Base-by-base conservation (phyloP, 2,113 vertebrate species). In the Takifugu bimaculatus region DNA sequence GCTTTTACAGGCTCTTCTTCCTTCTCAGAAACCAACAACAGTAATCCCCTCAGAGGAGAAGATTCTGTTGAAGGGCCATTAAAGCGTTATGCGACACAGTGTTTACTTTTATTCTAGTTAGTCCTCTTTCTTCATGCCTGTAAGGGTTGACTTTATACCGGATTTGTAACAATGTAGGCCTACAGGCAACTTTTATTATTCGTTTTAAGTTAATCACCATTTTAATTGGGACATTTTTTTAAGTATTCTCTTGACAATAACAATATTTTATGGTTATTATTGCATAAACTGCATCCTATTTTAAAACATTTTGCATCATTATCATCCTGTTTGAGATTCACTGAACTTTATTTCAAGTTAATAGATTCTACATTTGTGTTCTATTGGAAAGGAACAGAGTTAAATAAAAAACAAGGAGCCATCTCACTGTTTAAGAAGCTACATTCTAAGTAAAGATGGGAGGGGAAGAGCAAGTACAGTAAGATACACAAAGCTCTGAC, bases 81-180 rank as follows among this genome's bases (percentile, higher is more conserved):
- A 73, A 6, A 49, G 6, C 42, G 27, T 54, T 35, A 60, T 55
- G 48, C 62, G 15, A 67, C 28, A 1, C 26, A 25, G n/a, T 80
- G 56, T 88, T 84, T 77, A 50, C 77, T 82, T 72, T 78, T 58
- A 64, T 85, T 85, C 82, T 71, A 63, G 82, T 85, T 73, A 43
- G 59, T 65, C 82, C 71, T 83, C 78, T 69, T 82, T 43, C 44
- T 2, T 5, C 26, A 9, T 26, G 61, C 71, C 75, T 68, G 55
- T 27, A 52, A 56, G 56, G 47, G 4, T 44, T 42, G 35, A 51
- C 5, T 42, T 50, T 45, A 64, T 49, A 39, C 35, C 48, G 42
- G 44, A 14, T 63, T 70, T 54, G 60, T 51, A 20, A 43, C 43
- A 6, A 7, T 5, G 6, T 50, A 26, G 26, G 6, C 27, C n/a